These are phyloP conservation scores for Podarcis siculus DNA, from an alignment of 2,797 vertebrate species.

Conservation along the genomic window DNA sequence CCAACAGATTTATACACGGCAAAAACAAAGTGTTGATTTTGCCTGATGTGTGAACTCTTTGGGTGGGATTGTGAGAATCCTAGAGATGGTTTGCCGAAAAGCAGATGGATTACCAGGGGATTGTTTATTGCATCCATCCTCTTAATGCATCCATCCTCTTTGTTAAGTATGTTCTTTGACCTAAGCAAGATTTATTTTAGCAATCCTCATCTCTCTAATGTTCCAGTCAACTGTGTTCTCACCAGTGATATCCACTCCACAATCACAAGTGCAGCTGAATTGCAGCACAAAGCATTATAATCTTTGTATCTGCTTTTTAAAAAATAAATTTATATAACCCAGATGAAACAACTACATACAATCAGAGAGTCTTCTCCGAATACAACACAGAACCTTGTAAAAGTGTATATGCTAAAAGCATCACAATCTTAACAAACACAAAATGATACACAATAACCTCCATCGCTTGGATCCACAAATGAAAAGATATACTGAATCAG, in stretches of 20 bases:
- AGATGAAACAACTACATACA: no score
- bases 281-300: slow-evolving; percentile 11
- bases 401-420: no score
- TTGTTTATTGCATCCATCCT: slow-evolving; percentile 24
- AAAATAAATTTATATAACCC: no score
- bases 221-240: neutral
- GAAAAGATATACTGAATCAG: no score
- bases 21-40: slow-evolving; percentile 43
- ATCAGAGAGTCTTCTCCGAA: no score
- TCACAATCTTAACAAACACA: no score
- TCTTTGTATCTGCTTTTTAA: neutral
- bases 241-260: neutral
- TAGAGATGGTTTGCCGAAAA: slow-evolving; percentile 23
- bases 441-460: no score
- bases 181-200: slow-evolving; percentile 27
- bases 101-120: slow-evolving; percentile 16
- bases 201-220: neutral
- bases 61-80: slow-evolving; percentile 34
- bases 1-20: slow-evolving; percentile 11
- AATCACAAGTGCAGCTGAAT: slow-evolving; percentile 2
- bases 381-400: no score
- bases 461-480: no score
- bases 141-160: slow-evolving; percentile 32
- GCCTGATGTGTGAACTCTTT: slow-evolving; percentile 33
- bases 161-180: slow-evolving; percentile 42